phyloP scores from a whole-genome alignment of 92 coral and sea anemone species.

The Porites lobata region DNA sequence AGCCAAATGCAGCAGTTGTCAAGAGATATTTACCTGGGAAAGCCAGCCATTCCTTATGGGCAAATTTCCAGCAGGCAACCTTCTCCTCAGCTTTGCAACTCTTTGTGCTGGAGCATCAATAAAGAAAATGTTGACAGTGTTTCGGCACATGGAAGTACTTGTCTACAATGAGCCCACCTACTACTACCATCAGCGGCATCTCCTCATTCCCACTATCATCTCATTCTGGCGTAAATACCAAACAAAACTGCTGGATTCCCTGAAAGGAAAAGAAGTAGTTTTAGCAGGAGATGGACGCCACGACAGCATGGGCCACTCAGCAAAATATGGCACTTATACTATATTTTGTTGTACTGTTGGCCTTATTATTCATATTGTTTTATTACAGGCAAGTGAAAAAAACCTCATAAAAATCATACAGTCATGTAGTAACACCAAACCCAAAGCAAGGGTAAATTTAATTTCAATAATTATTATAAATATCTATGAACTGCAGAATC shows the following conservation, averaged over 20 bases:
- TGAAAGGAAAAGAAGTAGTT: slow-evolving; percentile 60
- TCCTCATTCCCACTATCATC: slow-evolving; percentile 57
- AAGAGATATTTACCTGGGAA: slow-evolving; percentile 49
- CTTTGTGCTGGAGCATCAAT: slow-evolving; percentile 71
- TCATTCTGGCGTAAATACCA: slow-evolving; percentile 56
- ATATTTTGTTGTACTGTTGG: slow-evolving; percentile 21
- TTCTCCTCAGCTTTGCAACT: slow-evolving; percentile 63
- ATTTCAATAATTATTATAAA: too few species aligned
- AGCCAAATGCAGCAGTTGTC: slow-evolving; percentile 57
- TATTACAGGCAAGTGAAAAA: slow-evolving; percentile 13
- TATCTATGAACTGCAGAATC: too few species aligned
- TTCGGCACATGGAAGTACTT: slow-evolving; percentile 55
- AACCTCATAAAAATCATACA: too few species aligned
- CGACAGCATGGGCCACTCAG: slow-evolving; percentile 62
- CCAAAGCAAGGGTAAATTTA: too few species aligned
- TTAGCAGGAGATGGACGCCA: slow-evolving; percentile 72
- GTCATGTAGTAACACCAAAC: too few species aligned
- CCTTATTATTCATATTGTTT: slow-evolving; percentile 19
- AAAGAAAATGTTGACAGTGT: slow-evolving; percentile 52
- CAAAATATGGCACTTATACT: slow-evolving; percentile 32
- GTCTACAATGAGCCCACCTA: slow-evolving; percentile 40
- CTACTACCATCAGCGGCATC: slow-evolving; percentile 61
- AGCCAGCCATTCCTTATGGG: slow-evolving; percentile 72
- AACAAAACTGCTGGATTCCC: slow-evolving; percentile 29
- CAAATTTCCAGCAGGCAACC: slow-evolving; percentile 58